Evolutionary conservation across 2,888 invertebrate species (phyloP), one percentile per base, ranked within the genome.

Genomic region (Tipula helvola): DNA sequence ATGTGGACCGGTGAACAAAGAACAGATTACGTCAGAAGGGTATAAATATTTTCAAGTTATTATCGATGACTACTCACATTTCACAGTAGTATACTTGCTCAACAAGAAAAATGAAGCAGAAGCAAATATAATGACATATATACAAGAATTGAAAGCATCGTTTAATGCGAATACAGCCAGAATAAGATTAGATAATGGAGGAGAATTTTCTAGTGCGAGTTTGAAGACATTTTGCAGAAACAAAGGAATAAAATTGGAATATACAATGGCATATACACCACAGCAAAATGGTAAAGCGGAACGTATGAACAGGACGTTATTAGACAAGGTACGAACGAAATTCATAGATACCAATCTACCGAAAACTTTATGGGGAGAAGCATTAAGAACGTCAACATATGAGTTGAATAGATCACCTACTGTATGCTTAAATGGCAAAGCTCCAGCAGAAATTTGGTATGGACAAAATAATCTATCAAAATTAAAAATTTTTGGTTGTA

Each of bases 361-460:
- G n/a, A n/a, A n/a, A n/a, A n/a, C n/a, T n/a, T n/a, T n/a, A n/a
- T n/a, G n/a, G 84, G 83, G 44, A 18, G 87, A 87, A 87, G 87
- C 87, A 57, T 83, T 86, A 28, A 36, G 83, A 28, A 2, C 2
- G 1, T 28, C 28, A 28, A 28, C 2, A 28, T 28, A 28, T 28
- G 28, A 28, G 2, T 86, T 16, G 41, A 87, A 87, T 57, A n/a
- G 71, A 36, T 28, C 18, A 18, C 86, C 87, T 44, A 42, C 87
- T 42, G 12, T 42, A 42, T 42, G 42, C 5, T 42, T 42, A 42
- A 42, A 42, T 42, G 42, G 42, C 28, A 39, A 44, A 41, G 87
- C 87, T 5, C 88, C 88, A 16, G 87, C 87, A 7, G 87, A 87
- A 41, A 84, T 88, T 83, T 88, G 88, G 87, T 88, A 86, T 86